Percentiles rank a stretch among this genome's conserved stretches.
Conservation (phyloP, 2,113 vertebrate genomes). For the Varanus salvator region DNA sequence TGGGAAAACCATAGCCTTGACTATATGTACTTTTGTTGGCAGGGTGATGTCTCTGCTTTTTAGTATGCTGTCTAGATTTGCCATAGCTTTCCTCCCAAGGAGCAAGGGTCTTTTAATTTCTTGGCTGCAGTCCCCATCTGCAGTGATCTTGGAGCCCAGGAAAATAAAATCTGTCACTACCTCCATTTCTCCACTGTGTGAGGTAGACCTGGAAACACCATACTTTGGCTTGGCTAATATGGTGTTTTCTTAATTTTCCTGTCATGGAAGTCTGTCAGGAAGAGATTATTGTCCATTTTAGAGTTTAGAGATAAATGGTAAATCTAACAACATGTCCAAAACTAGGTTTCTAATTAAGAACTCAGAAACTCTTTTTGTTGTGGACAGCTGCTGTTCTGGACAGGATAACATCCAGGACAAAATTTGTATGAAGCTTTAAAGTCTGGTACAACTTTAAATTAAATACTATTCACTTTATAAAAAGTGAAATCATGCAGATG, state of each 20-base stretch:
- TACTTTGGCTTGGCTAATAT: not conserved
- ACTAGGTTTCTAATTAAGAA: slow-evolving; percentile 37
- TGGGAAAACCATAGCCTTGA: no score
- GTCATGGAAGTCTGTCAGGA: not conserved
- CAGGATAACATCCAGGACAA: not conserved
- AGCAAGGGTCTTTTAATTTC: no score
- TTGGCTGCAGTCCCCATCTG: no score
- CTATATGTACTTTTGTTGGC: no score
- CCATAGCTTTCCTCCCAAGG: no score
- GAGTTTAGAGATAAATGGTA: not conserved
- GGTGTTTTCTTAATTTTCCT: not conserved
- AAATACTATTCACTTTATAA: not conserved
- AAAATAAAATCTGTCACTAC: no score
- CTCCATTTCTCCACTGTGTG: no score
- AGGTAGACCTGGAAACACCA: not conserved
- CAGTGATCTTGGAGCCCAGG: no score
- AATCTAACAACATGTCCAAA: slow-evolving; percentile 28
- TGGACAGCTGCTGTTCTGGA: slow-evolving; percentile 2
- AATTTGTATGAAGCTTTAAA: not conserved
- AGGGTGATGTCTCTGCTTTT: no score
- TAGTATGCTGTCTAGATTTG: no score
- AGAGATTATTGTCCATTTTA: not conserved
- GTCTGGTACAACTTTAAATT: not conserved
- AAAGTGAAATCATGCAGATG: slow-evolving; percentile 36
- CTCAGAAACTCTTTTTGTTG: slow-evolving; percentile 13